Base-by-base conservation (phyloP, 2,113 vertebrate species). In the Tachysurus fulvidraco region DNA sequence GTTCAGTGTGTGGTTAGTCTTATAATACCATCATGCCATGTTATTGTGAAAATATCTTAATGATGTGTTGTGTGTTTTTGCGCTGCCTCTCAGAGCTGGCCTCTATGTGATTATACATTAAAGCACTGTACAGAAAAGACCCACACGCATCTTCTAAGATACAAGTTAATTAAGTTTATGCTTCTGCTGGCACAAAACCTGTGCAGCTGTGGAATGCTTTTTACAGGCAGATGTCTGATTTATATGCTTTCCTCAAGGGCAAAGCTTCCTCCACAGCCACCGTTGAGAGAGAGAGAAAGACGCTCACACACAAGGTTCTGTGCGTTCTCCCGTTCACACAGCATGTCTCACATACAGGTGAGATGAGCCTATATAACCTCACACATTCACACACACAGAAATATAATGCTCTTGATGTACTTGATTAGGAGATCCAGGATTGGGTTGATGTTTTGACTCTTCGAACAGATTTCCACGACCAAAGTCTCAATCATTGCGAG, bases 141-240 rank as follows among this genome's bases (percentile, higher is more conserved):
- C 85, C 84, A 62, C 28, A 55, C 81, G 84, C 83, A 81, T 79
- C 88, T 87, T 86, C 73, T 86, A 84, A 90, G 88, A 59, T 50
- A 62, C 80, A 88, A 88, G 84, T 82, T 89, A 87, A 90, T 91
- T 90, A 89, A 85, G 83, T 89, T 88, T 85, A 90, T 87, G 76
- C 86, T 81, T 91, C 89, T 78, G 12, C 71, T 86, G 90, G 86
- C 88, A 88, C 83, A 83, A 76, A 83, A 88, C 87, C 81, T 41
- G 11, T 67, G 62, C 52, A 77, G 86, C 71, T 80, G 55, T 86
- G 7, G 25, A 16, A 28, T 83, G 50, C 73, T 57, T 90, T 83
- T 88, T 71, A 76, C 28, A 65, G 59, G 25, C 12, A 83, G 41
- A 86, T 59, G 85, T 73, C 57, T 90, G 83, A 88, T 89, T 92